phyloP scores from a whole-genome alignment of 2,797 vertebrate genomes.

The Chloroceryle inda region DNA sequence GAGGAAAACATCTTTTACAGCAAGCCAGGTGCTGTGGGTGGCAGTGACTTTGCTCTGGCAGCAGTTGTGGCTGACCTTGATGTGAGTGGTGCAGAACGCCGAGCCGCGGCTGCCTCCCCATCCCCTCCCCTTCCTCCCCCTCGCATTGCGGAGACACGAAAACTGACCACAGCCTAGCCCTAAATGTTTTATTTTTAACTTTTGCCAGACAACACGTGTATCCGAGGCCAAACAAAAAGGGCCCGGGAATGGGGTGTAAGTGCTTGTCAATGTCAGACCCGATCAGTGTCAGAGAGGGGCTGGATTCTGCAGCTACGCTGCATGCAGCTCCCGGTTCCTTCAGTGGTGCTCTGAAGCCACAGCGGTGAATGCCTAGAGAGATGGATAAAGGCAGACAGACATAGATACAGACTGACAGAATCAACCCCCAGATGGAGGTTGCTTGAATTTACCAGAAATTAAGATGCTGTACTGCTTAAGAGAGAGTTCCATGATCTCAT shows the following conservation, averaged over 20 bases:
- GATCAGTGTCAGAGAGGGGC: slow-evolving; percentile 9
- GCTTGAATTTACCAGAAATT: slow-evolving; percentile 44
- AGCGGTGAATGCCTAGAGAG: slow-evolving; percentile 29
- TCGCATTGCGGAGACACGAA: not conserved
- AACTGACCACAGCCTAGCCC: slow-evolving; percentile 34
- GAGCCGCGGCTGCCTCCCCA: not conserved
- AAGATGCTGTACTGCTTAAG: slow-evolving; percentile 57
- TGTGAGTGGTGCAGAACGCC: slow-evolving; percentile 11
- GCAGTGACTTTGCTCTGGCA: slow-evolving; percentile 11
- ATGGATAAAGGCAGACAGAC: slow-evolving; percentile 62
- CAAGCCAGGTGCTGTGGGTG: not conserved
- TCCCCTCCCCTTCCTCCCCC: not conserved
- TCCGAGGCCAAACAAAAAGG: slow-evolving; percentile 11
- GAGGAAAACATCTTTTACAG: not conserved
- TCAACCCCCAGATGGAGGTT: slow-evolving; percentile 26
- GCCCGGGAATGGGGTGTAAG: slow-evolving; percentile 27
- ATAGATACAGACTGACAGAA: slow-evolving; percentile 58
- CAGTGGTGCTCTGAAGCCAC: not conserved
- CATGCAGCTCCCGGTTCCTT: not conserved
- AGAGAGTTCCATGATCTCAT: slow-evolving; percentile 49
- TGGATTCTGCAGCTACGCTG: slow-evolving; percentile 31
- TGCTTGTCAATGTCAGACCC: slow-evolving; percentile 43
- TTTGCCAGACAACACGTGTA: slow-evolving; percentile 40
- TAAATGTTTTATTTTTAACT: slow-evolving; percentile 70
- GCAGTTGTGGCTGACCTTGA: slow-evolving; percentile 59